Evolutionary conservation across 2,797 vertebrate genomes (phyloP), one percentile per base, ranked within the genome.

Genomic region (Florisuga fusca): DNA sequence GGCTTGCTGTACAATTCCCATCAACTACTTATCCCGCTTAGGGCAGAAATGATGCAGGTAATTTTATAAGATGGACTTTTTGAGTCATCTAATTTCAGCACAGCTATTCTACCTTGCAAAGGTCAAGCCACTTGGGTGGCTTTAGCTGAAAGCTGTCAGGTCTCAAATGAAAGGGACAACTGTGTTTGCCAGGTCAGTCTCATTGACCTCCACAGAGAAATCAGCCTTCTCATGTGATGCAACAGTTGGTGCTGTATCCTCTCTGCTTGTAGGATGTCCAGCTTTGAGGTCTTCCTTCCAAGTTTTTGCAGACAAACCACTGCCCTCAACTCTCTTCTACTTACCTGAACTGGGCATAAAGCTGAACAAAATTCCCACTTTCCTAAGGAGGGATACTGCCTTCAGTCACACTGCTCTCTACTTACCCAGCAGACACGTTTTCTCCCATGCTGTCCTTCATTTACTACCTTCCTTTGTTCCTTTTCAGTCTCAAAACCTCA

Each of bases 21-120:
- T 55, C 83, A 84, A 62, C 46, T 90, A 11, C 55, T 82, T 48
- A 12, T 94, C 89, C 72, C 75, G 46, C 85, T 87, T 85, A 90
- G 34, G 34, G 61, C 51, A 69, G 72, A 83, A 87, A 62, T 72
- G 8, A 74, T 61, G 61, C 61, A 84, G 67, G 67, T 89, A 68
- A 34, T 59, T 93, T 80, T 23, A 21, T 46, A 76, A 75, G 50
- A 27, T 31, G 20, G 77, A 34, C n/a, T 80, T 81, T 53, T 91
- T 75, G 58, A 66, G 45, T 66, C 33, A 78, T 27, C 41, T 33
- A 29, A 81, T 64, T 87, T 54, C 64, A 93, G 48, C 15, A 51
- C 31, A 79, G 6, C 34, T 59, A 15, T 55, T 89, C 7, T 55
- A 15, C 64, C 27, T 72, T 58, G 45, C 34, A 57, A 79, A 50